Conservation (phyloP, 2,888 invertebrate species). For the Ernsta delagoae region DNA sequence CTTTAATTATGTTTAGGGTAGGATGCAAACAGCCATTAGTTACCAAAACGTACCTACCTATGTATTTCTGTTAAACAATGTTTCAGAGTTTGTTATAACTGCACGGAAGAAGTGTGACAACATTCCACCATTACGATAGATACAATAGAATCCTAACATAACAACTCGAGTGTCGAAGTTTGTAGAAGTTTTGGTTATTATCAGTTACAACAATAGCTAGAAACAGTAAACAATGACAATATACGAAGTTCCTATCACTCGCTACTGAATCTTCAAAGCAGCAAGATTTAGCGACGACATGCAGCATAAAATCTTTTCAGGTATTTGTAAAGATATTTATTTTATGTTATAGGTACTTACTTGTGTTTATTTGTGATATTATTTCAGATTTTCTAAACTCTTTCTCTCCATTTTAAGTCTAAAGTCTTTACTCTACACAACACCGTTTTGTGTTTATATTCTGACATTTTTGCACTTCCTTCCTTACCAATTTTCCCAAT, state of each 20-base stretch:
- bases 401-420: no score
- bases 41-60: no score
- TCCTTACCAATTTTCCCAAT: no score
- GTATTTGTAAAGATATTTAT: no score
- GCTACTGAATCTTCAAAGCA: slow-evolving; percentile 39
- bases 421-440: no score
- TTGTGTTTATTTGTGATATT: no score
- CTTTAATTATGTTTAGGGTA: no score
- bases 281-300: slow-evolving; percentile 38
- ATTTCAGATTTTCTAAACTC: no score
- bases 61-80: not conserved
- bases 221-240: slow-evolving; percentile 45
- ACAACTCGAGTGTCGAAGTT: slow-evolving; percentile 36
- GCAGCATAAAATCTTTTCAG: slow-evolving; percentile 42
- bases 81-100: slow-evolving; percentile 58
- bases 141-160: slow-evolving; percentile 22
- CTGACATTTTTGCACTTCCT: no score
- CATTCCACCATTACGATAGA: slow-evolving; percentile 53
- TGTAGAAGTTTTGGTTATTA: slow-evolving; percentile 38
- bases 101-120: slow-evolving; percentile 52
- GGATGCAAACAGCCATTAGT: no score
- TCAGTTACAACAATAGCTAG: slow-evolving; percentile 46
- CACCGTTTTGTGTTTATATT: no score
- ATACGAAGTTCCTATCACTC: slow-evolving; percentile 39
- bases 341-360: no score